A percentile compares a stretch with the other conserved stretches of the same genome.
phyloP scores from a whole-genome alignment of 2,113 vertebrate genomes.

The Nipponia nippon region DNA sequence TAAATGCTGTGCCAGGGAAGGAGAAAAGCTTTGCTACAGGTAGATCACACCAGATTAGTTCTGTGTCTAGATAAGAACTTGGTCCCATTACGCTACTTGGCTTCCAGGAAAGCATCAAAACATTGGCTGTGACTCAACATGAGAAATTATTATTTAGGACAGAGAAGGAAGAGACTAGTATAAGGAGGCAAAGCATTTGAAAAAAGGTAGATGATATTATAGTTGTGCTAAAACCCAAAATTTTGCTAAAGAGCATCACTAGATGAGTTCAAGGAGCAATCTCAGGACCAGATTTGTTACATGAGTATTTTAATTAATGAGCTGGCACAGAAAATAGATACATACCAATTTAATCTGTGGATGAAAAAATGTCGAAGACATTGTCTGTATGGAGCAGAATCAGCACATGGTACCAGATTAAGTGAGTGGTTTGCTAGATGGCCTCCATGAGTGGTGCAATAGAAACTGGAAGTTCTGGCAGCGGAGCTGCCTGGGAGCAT shows the following conservation, averaged over 20 bases:
- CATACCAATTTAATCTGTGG: neutral
- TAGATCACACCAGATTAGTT: neutral
- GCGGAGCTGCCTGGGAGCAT: accelerated
- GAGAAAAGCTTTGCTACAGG: neutral
- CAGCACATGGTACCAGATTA: accelerated
- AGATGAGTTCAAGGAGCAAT: neutral
- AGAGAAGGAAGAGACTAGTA: neutral
- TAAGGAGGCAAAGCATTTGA: neutral
- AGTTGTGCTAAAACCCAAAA: neutral
- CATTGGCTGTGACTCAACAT: neutral
- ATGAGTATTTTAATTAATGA: neutral
- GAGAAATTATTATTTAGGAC: neutral
- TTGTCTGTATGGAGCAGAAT: neutral
- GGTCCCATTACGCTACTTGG: neutral
- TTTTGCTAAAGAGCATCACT: neutral
- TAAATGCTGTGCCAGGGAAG: neutral
- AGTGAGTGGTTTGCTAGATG: neutral
- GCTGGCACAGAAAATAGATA: neutral
- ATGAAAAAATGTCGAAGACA: neutral
- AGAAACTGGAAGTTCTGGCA: neutral
- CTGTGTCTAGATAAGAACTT: neutral
- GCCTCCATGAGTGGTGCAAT: neutral
- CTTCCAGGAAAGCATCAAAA: neutral
- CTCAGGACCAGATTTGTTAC: neutral
- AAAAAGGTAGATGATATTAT: neutral